phyloP scores from a whole-genome alignment of 2,797 vertebrate species.

The Heliangelus exortis region DNA sequence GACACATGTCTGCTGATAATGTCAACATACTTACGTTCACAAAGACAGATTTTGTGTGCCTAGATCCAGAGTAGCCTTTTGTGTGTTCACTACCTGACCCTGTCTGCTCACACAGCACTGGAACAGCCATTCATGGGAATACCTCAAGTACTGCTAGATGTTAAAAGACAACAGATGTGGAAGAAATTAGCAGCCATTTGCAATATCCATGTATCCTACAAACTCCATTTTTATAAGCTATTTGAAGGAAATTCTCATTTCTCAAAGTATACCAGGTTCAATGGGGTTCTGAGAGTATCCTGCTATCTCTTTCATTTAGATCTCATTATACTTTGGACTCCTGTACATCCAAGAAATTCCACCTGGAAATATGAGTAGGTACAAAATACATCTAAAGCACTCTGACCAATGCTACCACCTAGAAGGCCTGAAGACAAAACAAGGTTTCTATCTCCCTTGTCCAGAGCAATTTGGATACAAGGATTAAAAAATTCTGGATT shows the following conservation, averaged over 20 bases:
- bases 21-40: background rate
- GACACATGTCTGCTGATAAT: constrained; percentile 49
- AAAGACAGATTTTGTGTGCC: constrained; percentile 20
- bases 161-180: background rate
- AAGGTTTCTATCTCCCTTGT: background rate
- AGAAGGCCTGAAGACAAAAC: background rate
- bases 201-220: background rate
- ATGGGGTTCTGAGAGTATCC: background rate
- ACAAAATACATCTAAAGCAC: background rate
- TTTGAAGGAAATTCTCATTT: constrained; percentile 17
- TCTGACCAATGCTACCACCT: background rate
- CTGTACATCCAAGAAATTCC: background rate
- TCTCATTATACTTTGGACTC: background rate
- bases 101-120: background rate
- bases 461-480: background rate
- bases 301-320: background rate
- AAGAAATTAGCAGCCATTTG: background rate
- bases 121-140: background rate
- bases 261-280: background rate
- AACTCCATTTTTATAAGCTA: background rate
- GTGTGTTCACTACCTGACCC: background rate
- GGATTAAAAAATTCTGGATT: background rate
- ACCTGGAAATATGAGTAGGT: background rate
- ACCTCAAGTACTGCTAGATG: background rate
- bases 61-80: background rate